Evolutionary conservation across 2,888 invertebrate species (phyloP).

Genomic region (Diarsia brunnea): DNA sequence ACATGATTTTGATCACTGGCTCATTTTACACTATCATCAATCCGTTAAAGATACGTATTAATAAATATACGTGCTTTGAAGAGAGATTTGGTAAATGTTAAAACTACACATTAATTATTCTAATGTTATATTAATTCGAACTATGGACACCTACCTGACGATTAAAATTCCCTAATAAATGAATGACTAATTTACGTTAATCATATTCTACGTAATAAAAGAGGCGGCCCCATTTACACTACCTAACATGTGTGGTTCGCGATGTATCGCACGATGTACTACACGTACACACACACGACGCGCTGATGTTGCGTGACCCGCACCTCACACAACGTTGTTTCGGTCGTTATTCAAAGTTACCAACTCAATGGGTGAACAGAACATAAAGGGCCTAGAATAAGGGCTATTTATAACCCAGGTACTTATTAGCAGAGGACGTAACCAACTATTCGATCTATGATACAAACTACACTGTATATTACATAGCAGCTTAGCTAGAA

Average conservation of each 20-base stretch:
- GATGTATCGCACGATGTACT: background rate
- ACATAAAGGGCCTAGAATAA: conserved; percentile 42
- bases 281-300: conserved; percentile 36
- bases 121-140: conserved; percentile 80
- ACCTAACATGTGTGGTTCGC: conserved; percentile 71
- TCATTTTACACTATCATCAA: conserved; percentile 50
- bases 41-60: conserved; percentile 62
- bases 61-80: conserved; percentile 75
- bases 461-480: conserved; percentile 29
- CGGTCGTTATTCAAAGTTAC: conserved; percentile 22
- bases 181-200: conserved; percentile 80
- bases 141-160: conserved; percentile 83
- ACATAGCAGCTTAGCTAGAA: conserved; percentile 14
- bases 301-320: conserved; percentile 33
- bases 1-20: conserved; percentile 59
- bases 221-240: conserved; percentile 89
- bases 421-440: conserved; percentile 39
- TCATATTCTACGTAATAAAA: conserved; percentile 79
- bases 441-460: conserved; percentile 29
- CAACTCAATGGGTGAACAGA: conserved; percentile 35
- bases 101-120: conserved; percentile 78
- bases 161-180: conserved; percentile 85
- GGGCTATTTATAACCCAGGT: conserved; percentile 41
- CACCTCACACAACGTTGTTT: conserved; percentile 31
- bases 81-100: conserved; percentile 88